Conservation (phyloP, 2,888 invertebrate genomes). For the Aquatica leii region DNA sequence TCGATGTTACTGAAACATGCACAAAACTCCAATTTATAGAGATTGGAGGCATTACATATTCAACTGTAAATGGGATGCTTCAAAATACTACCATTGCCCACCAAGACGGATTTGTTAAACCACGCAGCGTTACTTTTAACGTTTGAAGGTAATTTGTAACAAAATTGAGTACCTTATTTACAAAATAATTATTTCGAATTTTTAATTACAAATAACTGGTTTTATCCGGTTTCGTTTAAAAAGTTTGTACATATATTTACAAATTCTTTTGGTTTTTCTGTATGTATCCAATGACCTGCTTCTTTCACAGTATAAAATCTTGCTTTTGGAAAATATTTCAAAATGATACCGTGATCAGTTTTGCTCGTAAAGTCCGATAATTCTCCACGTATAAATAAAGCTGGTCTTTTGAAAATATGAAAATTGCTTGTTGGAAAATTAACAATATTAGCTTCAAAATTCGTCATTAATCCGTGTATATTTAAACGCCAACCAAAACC, state of each 20-base stretch:
- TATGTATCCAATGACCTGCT: constrained; percentile 94
- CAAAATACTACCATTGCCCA: too few species aligned
- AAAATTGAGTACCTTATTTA: too few species aligned
- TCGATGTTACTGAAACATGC: too few species aligned
- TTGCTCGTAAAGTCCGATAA: constrained; percentile 80
- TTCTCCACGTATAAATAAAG: constrained; percentile 84
- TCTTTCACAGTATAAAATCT: constrained; percentile 75
- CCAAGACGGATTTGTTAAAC: too few species aligned
- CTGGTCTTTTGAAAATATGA: constrained; percentile 66
- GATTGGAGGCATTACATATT: too few species aligned
- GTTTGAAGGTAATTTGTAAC: too few species aligned
- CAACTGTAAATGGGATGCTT: too few species aligned
- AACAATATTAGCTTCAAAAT: constrained; percentile 71
- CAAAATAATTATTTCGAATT: too few species aligned
- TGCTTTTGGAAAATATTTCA: constrained; percentile 76
- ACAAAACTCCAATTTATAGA: too few species aligned
- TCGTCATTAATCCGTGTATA: constrained; percentile 73
- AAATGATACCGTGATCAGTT: constrained; percentile 69
- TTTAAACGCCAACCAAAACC: constrained; percentile 83
- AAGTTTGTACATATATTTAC: constrained; percentile 71
- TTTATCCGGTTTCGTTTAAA: constrained; percentile 57
- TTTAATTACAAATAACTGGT: too few species aligned
- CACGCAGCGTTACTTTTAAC: too few species aligned
- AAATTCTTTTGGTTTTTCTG: constrained; percentile 86
- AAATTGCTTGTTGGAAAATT: constrained; percentile 67